Conservation (phyloP, 2,888 invertebrate genomes). For the Neria commutata region DNA sequence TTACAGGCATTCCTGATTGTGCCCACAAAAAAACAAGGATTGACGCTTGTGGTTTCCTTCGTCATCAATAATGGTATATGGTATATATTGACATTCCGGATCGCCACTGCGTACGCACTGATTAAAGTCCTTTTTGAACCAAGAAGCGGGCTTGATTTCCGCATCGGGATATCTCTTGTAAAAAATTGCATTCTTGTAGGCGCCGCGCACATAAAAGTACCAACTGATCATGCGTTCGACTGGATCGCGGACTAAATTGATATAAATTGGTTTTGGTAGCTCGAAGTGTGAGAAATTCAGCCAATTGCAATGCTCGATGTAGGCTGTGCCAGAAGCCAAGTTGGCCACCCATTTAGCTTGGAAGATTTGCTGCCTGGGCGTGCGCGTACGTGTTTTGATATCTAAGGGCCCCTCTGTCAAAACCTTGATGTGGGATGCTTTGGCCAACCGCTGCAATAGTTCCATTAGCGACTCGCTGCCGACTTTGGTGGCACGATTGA, state of each 20-base stretch:
- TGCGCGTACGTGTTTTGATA: conserved; percentile 41
- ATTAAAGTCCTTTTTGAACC: conserved; percentile 73
- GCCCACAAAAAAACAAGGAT: conserved; percentile 87
- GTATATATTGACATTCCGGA: conserved; percentile 78
- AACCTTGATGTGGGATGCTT: conserved; percentile 60
- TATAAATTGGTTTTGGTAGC: conserved; percentile 80
- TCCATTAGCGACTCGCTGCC: conserved; percentile 88
- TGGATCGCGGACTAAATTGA: conserved; percentile 86
- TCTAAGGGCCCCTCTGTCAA: conserved; percentile 63
- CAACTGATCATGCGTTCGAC: conserved; percentile 88
- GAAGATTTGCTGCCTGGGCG: conserved; percentile 75
- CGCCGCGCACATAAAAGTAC: conserved; percentile 87
- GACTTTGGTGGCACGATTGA: conserved; percentile 61
- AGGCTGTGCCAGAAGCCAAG: conserved; percentile 75
- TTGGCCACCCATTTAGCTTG: conserved; percentile 73
- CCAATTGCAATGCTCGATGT: conserved; percentile 85
- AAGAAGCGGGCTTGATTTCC: conserved; percentile 44
- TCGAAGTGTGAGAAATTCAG: conserved; percentile 82
- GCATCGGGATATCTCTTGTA: conserved; percentile 82
- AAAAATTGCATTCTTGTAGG: conserved; percentile 70
- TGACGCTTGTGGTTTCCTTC: conserved; percentile 84
- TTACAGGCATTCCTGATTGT: conserved; percentile 80
- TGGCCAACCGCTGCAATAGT: conserved; percentile 70
- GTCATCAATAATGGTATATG: conserved; percentile 77
- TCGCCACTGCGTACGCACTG: conserved; percentile 82